Evolutionary conservation across 1,140 invertebrate species (phyloP).

Genomic region (Microplitis mediator): DNA sequence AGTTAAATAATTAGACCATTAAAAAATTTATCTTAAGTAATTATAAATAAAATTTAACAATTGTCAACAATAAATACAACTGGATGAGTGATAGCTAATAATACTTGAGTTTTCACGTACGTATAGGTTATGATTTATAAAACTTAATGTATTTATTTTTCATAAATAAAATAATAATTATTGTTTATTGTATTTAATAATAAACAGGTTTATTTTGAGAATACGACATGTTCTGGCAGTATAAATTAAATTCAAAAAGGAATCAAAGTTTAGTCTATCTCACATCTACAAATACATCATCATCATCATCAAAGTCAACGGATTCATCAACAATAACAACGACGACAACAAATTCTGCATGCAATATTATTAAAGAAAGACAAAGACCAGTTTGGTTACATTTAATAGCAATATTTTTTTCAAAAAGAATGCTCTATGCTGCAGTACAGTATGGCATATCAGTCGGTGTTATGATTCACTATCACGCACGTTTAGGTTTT

Average conservation of each 20-base stretch:
- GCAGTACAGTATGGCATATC: slow-evolving; percentile 38
- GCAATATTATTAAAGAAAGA: slow-evolving; percentile 9
- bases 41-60: no score
- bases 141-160: neutral
- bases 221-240: slow-evolving; percentile 37
- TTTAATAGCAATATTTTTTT: slow-evolving; percentile 41
- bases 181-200: no score
- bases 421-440: slow-evolving; percentile 41
- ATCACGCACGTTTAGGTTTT: slow-evolving; percentile 36
- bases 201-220: slow-evolving; percentile 3
- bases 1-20: no score
- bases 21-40: no score
- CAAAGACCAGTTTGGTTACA: slow-evolving; percentile 38
- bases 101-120: no score
- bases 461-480: slow-evolving; percentile 40
- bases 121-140: neutral
- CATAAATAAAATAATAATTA: no score
- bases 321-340: neutral
- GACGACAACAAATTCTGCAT: slow-evolving; percentile 6
- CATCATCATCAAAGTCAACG: no score
- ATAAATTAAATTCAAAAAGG: slow-evolving; percentile 28
- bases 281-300: neutral
- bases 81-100: no score
- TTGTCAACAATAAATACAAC: no score
- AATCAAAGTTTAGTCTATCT: slow-evolving; percentile 26